Base-by-base conservation (phyloP, 2,113 vertebrate genomes). In the Numenius arquata region DNA sequence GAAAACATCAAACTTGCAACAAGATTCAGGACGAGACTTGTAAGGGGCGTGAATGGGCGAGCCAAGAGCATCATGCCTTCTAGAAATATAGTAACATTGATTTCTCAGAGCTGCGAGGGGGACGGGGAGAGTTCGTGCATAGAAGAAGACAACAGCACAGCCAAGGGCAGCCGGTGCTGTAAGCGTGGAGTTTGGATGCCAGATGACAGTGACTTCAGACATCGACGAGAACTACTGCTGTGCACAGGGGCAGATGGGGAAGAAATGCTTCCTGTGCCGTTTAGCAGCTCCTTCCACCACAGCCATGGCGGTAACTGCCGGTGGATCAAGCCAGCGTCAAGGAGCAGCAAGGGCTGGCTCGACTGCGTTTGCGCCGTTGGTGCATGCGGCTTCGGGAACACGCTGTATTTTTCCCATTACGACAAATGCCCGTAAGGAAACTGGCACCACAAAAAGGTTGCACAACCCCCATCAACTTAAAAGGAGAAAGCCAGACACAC, bases 401-500 rank as follows among this genome's bases (percentile, higher is more conserved):
- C 52, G 30, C 75, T 63, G 91, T 94, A 19, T 94, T 96, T 71
- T 95, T 90, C 85, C 85, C 66, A 92, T 92, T 91, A 48, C 83
- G 88, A 89, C 91, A 97, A 85, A 94, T 85, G 66, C 97, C 80
- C 83, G 66, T 87, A 80, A 97, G 95, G 94, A 93, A 96, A 68
- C 58, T 95, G 94, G 95, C 94, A 95, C 66, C 36, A 71, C 40
- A 59, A 36, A 85, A 87, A 70, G 19, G 62, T 97, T 96, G 84
- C 92, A 70, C 89, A 97, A 95, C 61, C 61, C 62, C n/a, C 76
- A 68, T 87, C 89, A 70, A 88, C 85, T 96, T 96, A 66, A 96
- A 95, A 96, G 89, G 89, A 96, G 89, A 95, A 95, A 95, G 77
- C 87, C 82, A 94, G 96, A 87, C 92, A 96, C 94, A 81, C 96